Percentiles rank a stretch among this genome's conserved stretches.
Conservation (phyloP, 2,797 vertebrate species). For the Pitangus sulphuratus region DNA sequence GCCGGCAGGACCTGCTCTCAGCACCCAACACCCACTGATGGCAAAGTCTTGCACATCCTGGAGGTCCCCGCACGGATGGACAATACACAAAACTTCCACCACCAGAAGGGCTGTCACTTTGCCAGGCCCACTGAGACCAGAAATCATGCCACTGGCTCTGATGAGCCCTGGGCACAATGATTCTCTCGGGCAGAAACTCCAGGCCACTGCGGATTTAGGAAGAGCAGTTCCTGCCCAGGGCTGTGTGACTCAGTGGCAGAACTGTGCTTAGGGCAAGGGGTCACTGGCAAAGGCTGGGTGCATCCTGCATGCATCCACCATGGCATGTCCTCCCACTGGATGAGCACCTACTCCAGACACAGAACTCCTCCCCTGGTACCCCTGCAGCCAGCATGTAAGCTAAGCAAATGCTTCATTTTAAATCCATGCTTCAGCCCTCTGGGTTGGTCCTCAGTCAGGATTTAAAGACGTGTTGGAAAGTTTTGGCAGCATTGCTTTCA, state of each 20-base stretch:
- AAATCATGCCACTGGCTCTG: accelerated
- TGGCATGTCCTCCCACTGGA: accelerated
- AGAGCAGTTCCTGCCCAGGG: not conserved
- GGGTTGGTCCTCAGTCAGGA: not conserved
- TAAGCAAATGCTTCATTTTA: not conserved
- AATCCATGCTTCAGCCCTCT: not conserved
- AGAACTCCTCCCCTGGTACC: not conserved
- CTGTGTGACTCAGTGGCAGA: not conserved
- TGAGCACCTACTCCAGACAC: accelerated
- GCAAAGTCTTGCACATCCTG: not conserved
- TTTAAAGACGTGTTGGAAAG: constrained; percentile 25
- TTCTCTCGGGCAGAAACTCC: not conserved
- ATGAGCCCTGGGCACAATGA: accelerated
- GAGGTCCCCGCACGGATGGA: not conserved
- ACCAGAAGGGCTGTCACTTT: not conserved
- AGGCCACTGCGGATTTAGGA: accelerated
- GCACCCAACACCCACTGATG: not conserved
- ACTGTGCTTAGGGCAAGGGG: not conserved
- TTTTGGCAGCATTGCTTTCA: constrained; percentile 22
- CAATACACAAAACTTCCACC: not conserved
- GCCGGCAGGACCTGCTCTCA: not conserved
- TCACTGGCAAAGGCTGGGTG: not conserved
- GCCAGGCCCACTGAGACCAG: not conserved
- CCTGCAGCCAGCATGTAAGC: not conserved
- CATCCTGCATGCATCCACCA: accelerated